These are phyloP conservation scores for Acanthosepion lycidas DNA, from an alignment of 2,888 invertebrate genomes.

Conservation along the genomic window DNA sequence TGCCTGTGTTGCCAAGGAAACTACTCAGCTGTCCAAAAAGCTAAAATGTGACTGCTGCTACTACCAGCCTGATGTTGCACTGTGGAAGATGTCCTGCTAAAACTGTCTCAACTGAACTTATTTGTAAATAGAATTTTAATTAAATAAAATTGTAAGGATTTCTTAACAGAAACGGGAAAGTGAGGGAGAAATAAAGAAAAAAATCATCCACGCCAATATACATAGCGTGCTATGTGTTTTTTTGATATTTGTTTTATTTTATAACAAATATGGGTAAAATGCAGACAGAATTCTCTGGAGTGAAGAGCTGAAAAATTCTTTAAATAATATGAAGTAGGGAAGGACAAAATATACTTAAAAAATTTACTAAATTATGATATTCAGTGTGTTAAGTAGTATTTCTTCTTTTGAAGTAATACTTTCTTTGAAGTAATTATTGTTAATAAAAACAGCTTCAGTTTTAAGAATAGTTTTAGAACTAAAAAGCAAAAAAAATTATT, in stretches of 20 bases:
- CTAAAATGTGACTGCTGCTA: neutral
- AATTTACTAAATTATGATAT: neutral
- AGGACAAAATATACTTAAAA: neutral
- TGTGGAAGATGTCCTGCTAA: slow-evolving; percentile 33
- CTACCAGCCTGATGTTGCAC: slow-evolving; percentile 33
- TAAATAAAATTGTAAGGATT: neutral
- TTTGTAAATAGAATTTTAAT: neutral
- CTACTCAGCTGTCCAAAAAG: slow-evolving; percentile 33
- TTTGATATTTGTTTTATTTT: neutral
- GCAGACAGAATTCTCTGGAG: neutral
- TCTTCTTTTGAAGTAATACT: neutral
- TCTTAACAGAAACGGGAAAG: neutral
- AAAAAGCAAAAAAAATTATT: too few species aligned
- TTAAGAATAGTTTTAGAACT: too few species aligned
- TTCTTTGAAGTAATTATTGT: too few species aligned
- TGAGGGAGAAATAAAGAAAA: neutral
- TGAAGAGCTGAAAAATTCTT: neutral
- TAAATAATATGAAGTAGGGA: neutral
- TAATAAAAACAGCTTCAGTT: too few species aligned
- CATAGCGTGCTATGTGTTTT: neutral
- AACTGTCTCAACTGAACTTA: neutral
- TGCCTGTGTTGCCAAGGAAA: neutral
- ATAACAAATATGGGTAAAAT: neutral
- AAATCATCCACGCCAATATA: neutral
- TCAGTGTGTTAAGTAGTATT: neutral